A percentile compares a stretch with the other conserved stretches of the same genome.
These are phyloP conservation scores for Picathartes gymnocephalus DNA, from an alignment of 2,113 vertebrate genomes.

Conservation along the genomic window DNA sequence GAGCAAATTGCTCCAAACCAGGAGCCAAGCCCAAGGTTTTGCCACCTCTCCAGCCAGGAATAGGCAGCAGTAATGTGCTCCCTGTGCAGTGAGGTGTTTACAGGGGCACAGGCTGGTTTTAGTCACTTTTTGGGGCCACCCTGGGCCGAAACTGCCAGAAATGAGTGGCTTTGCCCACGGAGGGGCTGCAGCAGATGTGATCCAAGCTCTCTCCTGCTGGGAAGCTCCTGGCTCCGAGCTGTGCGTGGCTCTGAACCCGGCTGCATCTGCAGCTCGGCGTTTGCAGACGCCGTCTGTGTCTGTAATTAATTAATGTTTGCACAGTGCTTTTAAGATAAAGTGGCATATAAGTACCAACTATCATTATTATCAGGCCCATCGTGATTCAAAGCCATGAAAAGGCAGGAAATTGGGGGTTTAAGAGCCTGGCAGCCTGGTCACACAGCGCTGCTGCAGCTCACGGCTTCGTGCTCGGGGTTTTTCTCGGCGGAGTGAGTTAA, in stretches of 20 bases:
- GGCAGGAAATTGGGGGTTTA: constrained; percentile 38
- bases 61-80: background rate
- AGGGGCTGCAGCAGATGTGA: background rate
- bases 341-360: constrained; percentile 13
- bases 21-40: background rate
- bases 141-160: background rate
- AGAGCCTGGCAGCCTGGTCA: constrained; percentile 22
- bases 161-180: background rate
- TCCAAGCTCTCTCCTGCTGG: background rate
- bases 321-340: constrained; percentile 52
- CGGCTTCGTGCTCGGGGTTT: background rate
- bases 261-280: background rate
- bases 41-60: background rate
- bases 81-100: rapidly evolving
- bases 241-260: background rate
- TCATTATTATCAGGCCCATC: constrained; percentile 27
- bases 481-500: background rate
- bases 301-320: constrained; percentile 55
- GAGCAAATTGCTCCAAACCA: background rate
- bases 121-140: background rate
- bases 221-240: background rate
- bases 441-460: background rate
- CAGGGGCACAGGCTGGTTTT: background rate
- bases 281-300: background rate
- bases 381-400: constrained; percentile 39